These are phyloP conservation scores for Lasioglossum lativentre DNA, from an alignment of 2,888 invertebrate species.

Conservation along the genomic window DNA sequence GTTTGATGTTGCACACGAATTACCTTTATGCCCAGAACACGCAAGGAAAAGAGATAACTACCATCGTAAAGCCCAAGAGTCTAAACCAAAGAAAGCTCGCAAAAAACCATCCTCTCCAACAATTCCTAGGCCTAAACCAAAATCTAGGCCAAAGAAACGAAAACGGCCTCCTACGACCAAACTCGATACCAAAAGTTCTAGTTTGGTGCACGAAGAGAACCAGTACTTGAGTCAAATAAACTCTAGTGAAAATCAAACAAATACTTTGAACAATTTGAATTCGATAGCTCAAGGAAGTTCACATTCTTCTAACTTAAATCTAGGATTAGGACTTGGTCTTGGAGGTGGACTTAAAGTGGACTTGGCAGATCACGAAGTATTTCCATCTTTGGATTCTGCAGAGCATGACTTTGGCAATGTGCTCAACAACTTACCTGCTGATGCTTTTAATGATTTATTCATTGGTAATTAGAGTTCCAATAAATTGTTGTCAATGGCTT, in stretches of 20 bases:
- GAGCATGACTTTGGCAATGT: constrained; percentile 92
- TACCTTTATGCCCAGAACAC: constrained; percentile 95
- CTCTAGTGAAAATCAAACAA: constrained; percentile 76
- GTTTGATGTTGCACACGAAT: constrained; percentile 91
- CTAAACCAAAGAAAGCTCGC: constrained; percentile 90
- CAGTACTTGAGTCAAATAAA: constrained; percentile 75
- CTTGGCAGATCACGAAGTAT: constrained; percentile 82
- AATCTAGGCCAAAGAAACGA: constrained; percentile 82
- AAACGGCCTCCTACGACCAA: constrained; percentile 79
- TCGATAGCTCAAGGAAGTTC: constrained; percentile 75
- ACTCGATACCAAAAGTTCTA: constrained; percentile 71
- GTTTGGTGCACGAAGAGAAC: constrained; percentile 69
- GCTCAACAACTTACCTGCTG: constrained; percentile 91
- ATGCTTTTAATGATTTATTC: constrained; percentile 93
- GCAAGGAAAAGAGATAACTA: constrained; percentile 94
- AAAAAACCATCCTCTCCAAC: constrained; percentile 86
- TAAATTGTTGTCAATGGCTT: not conserved
- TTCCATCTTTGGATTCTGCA: constrained; percentile 85
- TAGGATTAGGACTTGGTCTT: constrained; percentile 80
- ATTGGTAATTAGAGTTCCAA: constrained; percentile 85
- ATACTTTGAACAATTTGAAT: constrained; percentile 82
- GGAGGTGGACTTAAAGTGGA: constrained; percentile 81
- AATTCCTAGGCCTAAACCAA: constrained; percentile 85
- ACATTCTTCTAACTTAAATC: constrained; percentile 76
- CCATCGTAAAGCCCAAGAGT: constrained; percentile 90